Evolutionary conservation across 1,140 invertebrate species (phyloP).

Genomic region (Heliconius hermathena): DNA sequence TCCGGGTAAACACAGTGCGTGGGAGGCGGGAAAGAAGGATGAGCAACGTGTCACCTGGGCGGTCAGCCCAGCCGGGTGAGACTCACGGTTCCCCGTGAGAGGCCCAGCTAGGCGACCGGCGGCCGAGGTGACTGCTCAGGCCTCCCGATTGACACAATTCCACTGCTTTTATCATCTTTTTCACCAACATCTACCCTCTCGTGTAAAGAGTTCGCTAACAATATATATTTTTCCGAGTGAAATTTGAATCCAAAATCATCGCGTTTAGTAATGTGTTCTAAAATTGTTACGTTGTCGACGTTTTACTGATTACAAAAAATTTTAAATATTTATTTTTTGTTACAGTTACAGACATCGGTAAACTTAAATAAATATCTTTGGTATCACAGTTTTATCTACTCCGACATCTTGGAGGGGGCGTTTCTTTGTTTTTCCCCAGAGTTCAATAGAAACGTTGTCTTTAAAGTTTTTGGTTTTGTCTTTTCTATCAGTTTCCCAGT

Average conservation of each 20-base stretch:
- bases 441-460: background rate
- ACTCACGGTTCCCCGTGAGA: too few relatives aligned
- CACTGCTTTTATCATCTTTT: too few relatives aligned
- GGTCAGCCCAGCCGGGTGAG: too few relatives aligned
- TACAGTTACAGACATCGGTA: too few relatives aligned
- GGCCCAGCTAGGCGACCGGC: too few relatives aligned
- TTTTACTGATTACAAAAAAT: background rate
- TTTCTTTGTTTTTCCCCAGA: conserved; percentile 3
- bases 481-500: background rate
- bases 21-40: too few relatives aligned
- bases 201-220: too few relatives aligned
- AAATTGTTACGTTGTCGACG: background rate
- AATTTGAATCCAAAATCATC: background rate
- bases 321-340: background rate
- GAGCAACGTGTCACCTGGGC: too few relatives aligned
- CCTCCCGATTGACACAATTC: too few relatives aligned
- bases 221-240: background rate
- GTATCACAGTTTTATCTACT: background rate
- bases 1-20: too few relatives aligned
- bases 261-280: background rate
- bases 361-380: background rate
- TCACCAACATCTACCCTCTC: too few relatives aligned
- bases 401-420: background rate
- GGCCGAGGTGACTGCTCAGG: too few relatives aligned
- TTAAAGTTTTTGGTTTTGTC: background rate